Evolutionary conservation across 1,140 invertebrate species (phyloP).

Genomic region (Drosophila grimshawi): DNA sequence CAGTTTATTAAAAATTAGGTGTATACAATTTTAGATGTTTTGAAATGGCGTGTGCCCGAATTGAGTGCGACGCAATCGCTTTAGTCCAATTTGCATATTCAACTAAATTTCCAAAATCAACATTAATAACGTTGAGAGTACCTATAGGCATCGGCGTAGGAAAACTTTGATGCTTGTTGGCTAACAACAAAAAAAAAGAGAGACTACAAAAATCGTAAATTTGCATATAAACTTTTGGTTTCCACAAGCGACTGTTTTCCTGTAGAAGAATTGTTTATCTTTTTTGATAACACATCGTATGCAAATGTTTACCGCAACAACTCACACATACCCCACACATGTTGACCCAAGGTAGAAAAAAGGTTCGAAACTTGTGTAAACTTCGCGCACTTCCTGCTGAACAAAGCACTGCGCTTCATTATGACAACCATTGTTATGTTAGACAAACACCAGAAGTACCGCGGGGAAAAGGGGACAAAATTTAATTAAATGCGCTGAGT

Average conservation of each 20-base stretch:
- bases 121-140: constrained; percentile 14
- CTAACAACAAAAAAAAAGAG: constrained; percentile 1
- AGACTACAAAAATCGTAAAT: constrained; percentile 47
- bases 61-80: constrained; percentile 33
- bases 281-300: constrained; percentile 74
- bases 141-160: constrained; percentile 11
- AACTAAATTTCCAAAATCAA: constrained; percentile 38
- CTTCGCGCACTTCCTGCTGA: constrained; percentile 50
- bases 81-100: constrained; percentile 66
- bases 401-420: constrained; percentile 59
- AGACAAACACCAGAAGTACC: constrained; percentile 49
- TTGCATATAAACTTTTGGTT: constrained; percentile 57
- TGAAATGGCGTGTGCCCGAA: constrained; percentile 38
- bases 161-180: constrained; percentile 40
- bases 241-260: constrained; percentile 14
- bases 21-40: constrained; percentile 34
- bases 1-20: constrained; percentile 16
- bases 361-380: constrained; percentile 33
- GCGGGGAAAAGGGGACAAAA: constrained; percentile 10
- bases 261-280: constrained; percentile 46
- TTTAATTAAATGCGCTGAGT: constrained; percentile 59
- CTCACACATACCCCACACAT: constrained; percentile 29
- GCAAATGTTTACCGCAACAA: constrained; percentile 50
- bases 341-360: constrained; percentile 54
- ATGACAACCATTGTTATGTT: constrained; percentile 43